phyloP scores from a whole-genome alignment of 1,140 invertebrate genomes.

The Ridgeia piscesae region DNA sequence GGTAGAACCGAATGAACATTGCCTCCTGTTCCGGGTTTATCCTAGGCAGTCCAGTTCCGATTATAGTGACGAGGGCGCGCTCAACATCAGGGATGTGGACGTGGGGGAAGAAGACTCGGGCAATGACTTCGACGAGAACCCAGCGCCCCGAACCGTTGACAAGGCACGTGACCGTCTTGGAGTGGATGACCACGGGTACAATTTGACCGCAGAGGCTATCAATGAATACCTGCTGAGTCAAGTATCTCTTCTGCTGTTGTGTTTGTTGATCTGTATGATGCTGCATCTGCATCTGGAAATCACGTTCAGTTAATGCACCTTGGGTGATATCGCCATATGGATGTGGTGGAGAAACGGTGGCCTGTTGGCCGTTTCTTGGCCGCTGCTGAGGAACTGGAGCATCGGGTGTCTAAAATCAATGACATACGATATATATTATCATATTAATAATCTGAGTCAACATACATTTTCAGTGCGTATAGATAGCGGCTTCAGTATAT shows the following conservation, averaged over 20 bases:
- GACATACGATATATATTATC: no score
- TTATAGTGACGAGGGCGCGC: not conserved
- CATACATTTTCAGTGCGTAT: no score
- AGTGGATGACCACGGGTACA: not conserved
- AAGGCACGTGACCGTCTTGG: not conserved
- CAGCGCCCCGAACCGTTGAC: not conserved
- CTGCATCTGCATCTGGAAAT: not conserved
- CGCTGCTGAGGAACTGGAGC: not conserved
- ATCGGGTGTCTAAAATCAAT: not conserved
- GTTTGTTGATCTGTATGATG: not conserved
- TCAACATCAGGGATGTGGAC: not conserved
- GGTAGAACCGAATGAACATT: not conserved
- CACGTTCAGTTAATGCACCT: not conserved
- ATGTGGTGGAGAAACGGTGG: not conserved
- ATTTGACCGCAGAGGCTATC: not conserved
- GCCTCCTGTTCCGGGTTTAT: not conserved
- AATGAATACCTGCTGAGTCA: not conserved
- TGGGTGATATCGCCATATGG: not conserved
- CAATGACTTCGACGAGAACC: not conserved
- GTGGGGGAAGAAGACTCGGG: not conserved
- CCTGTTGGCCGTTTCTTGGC: not conserved
- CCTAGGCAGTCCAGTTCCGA: not conserved
- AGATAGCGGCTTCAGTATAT: no score
- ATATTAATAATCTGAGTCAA: no score
- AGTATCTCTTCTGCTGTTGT: not conserved